Conservation (phyloP, 30 jellyfish, hydroid and myxozoan species). For the Pelagia noctiluca region DNA sequence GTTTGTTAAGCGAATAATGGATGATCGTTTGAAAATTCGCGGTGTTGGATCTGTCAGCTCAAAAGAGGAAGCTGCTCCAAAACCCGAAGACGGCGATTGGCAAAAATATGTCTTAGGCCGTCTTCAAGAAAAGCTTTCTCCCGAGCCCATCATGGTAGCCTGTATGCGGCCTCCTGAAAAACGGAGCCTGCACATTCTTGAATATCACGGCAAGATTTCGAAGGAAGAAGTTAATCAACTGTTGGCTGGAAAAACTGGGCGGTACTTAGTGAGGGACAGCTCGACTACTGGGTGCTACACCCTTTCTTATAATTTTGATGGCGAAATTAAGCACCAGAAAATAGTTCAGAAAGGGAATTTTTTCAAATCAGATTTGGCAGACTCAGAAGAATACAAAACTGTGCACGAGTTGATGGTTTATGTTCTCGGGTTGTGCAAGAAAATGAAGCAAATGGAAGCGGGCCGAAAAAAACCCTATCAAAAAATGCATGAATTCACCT, state of each 20-base stretch:
- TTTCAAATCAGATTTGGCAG: conserved; percentile 72
- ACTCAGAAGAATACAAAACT: conserved; percentile 68
- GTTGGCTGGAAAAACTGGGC: conserved; percentile 86
- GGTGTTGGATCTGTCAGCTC: conserved; percentile 24
- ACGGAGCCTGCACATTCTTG: conserved; percentile 77
- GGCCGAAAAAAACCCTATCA: conserved; percentile 69
- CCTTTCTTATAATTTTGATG: conserved; percentile 87
- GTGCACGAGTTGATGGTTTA: conserved; percentile 79
- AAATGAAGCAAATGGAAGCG: conserved; percentile 52
- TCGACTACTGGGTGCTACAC: conserved; percentile 80
- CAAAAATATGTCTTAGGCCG: conserved; percentile 69
- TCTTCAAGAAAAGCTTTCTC: conserved; percentile 83
- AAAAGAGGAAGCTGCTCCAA: conserved; percentile 28
- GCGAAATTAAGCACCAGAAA: conserved; percentile 80
- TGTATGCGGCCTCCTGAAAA: conserved; percentile 88
- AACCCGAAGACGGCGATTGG: conserved; percentile 61
- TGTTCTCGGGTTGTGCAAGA: conserved; percentile 73
- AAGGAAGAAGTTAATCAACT: conserved; percentile 77
- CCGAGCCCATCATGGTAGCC: conserved; percentile 94
- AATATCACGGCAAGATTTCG: conserved; percentile 83
- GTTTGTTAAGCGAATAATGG: not conserved
- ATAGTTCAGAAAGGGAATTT: conserved; percentile 54
- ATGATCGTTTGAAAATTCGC: conserved; percentile 9
- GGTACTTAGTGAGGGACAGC: conserved; percentile 92
- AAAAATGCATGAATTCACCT: conserved; percentile 84